Percentiles rank a stretch among this genome's conserved stretches.
phyloP scores from a whole-genome alignment of 2,113 vertebrate genomes.

The Baryphthengus martii region DNA sequence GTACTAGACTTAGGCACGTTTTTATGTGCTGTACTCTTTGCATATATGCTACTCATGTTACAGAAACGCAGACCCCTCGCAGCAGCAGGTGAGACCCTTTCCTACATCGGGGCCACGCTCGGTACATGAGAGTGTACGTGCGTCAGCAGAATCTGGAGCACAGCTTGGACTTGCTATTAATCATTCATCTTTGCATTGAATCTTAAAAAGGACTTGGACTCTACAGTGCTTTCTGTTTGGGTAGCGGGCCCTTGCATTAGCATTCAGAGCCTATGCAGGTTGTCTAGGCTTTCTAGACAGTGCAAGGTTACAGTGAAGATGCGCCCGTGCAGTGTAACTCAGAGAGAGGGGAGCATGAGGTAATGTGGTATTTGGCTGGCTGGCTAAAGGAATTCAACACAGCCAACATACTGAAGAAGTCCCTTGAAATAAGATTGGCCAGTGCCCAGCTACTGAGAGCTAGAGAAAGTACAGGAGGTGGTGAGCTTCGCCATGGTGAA shows the following conservation, averaged over 20 bases:
- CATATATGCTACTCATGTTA: not conserved
- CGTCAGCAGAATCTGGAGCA: not conserved
- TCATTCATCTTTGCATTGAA: not conserved
- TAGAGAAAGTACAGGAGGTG: not conserved
- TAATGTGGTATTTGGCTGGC: not conserved
- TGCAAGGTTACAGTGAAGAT: not conserved
- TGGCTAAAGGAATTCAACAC: not conserved
- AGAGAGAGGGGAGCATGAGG: not conserved
- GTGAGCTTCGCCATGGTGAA: not conserved
- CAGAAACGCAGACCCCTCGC: not conserved
- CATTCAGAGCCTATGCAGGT: not conserved
- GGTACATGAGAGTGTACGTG: not conserved
- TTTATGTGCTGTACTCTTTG: not conserved
- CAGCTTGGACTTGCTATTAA: not conserved
- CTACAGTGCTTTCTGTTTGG: not conserved
- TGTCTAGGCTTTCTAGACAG: not conserved
- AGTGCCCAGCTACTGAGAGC: not conserved
- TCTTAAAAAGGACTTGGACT: not conserved
- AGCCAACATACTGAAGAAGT: not conserved
- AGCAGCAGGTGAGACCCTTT: not conserved
- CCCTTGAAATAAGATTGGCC: not conserved
- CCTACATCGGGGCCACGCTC: not conserved
- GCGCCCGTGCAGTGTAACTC: not conserved
- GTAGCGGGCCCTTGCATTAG: not conserved
- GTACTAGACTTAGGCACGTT: rapidly evolving